Base-by-base conservation (phyloP, 1,140 invertebrate species). In the Drosophila kurseongensis region DNA sequence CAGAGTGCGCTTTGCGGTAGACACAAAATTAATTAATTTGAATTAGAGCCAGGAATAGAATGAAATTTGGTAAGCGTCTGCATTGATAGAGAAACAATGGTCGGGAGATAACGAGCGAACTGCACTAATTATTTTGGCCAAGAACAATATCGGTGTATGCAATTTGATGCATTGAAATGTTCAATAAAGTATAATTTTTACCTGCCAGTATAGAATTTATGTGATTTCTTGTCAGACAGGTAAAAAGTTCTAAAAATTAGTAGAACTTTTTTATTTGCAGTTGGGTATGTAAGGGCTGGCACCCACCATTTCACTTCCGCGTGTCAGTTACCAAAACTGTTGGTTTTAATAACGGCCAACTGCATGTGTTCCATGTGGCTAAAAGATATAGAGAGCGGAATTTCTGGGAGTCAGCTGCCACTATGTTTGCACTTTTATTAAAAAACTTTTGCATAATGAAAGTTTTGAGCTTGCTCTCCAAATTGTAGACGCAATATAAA, bases 371-470 rank as follows among this genome's bases (percentile, higher is more conserved):
- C 55, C 23, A 36, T 35, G 42, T 59, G 51, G 47, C 47, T 32
- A 50, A 62, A 16, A 44, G 27, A 16, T 18, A 27, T 18, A 47
- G 38, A 52, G 38, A 40, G 42, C 35, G 57, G 67, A 42, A 29
- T 65, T 40, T 65, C 32, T 48, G 16, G 50, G 32, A 48, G 54
- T 50, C 29, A 35, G 72, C 72, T 59, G 56, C 74, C 74, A 72
- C 61, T 75, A 48, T 75, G 85, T 90, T 85, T 89, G 69, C 67
- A 58, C 75, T 78, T 90, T 89, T 89, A 90, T 89, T 89, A 89
- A 90, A 89, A 90, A 89, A 89, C 84, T 89, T 89, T 89, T 80
- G 77, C 85, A 80, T 85, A 90, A 89, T 90, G 80, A 90, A 86
- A 86, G 83, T 86, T 86, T 81, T 51, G 32, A 78, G 82, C 83